Conservation (phyloP, 2,113 vertebrate species). For the Chaenogobius annularis region DNA sequence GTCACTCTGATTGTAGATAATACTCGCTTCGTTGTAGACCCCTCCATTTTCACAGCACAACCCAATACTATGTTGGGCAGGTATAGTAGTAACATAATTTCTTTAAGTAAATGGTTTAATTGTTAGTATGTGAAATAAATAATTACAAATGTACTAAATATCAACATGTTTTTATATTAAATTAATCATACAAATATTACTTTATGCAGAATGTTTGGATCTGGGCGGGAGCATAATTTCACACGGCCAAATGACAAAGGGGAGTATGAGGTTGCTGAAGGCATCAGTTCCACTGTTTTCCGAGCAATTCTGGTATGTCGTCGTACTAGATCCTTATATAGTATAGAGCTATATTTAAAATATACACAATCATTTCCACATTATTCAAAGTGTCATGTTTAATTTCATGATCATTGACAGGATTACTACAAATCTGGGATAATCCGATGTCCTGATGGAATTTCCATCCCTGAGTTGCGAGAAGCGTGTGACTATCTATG, state of each 20-base stretch:
- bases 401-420: constrained; percentile 72
- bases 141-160: not conserved
- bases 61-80: constrained; percentile 99
- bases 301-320: constrained; percentile 92
- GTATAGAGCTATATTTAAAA: not conserved
- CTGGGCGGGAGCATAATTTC: constrained; percentile 97
- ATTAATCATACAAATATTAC: not conserved
- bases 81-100: constrained; percentile 61
- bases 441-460: constrained; percentile 98
- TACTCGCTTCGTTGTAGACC: constrained; percentile 97
- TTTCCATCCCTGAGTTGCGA: constrained; percentile 97
- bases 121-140: too few species aligned
- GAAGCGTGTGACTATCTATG: constrained; percentile 99
- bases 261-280: constrained; percentile 96
- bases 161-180: not conserved
- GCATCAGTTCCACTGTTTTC: constrained; percentile 98
- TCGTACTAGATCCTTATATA: not conserved
- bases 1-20: constrained; percentile 97
- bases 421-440: constrained; percentile 99
- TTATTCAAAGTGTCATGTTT: constrained; percentile 5
- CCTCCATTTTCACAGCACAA: constrained; percentile 95
- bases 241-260: constrained; percentile 98
- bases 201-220: constrained; percentile 94
- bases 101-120: not conserved
- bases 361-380: not conserved